A percentile compares a stretch with the other conserved stretches of the same genome.
Evolutionary conservation across 2,888 invertebrate genomes (phyloP).

Genomic region (Mythimna albipuncta): DNA sequence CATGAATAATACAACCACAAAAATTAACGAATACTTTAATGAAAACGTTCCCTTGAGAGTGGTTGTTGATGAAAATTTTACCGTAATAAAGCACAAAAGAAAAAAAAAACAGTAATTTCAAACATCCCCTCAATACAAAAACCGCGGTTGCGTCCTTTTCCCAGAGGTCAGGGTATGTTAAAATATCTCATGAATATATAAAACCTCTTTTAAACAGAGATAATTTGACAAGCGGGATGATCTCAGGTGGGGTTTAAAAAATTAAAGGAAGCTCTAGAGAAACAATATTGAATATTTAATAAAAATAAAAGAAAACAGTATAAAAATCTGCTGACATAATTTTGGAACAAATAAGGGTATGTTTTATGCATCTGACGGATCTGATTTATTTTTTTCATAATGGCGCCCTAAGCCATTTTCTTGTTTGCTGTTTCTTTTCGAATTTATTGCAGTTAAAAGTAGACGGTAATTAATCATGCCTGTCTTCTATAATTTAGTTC

Average conservation of each 20-base stretch:
- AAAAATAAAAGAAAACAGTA: conserved; percentile 20
- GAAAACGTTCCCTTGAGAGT: conserved; percentile 21
- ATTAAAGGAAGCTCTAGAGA: conserved; percentile 13
- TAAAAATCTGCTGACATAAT: conserved; percentile 36
- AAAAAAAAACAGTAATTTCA: conserved; percentile 38
- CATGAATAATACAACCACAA: not conserved
- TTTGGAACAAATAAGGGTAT: conserved; percentile 42
- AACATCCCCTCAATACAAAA: conserved; percentile 32
- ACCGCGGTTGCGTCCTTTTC: conserved; percentile 37
- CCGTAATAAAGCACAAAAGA: conserved; percentile 27
- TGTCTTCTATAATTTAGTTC: too few species aligned
- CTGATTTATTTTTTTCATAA: conserved; percentile 36
- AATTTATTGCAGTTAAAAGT: conserved; percentile 29
- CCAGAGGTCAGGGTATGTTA: conserved; percentile 45
- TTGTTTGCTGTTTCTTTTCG: conserved; percentile 6
- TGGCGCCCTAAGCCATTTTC: not conserved
- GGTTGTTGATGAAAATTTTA: conserved; percentile 31
- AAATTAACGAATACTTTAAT: conserved; percentile 24
- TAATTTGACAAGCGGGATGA: conserved; percentile 53
- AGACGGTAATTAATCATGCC: not conserved
- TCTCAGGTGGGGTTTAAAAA: conserved; percentile 36
- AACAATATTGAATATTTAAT: conserved; percentile 51
- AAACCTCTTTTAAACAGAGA: conserved; percentile 54
- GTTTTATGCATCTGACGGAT: conserved; percentile 39
- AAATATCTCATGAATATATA: conserved; percentile 62